Conservation (phyloP, 92 coral and sea anemone species). For the Umimayanthus chanpuru region DNA sequence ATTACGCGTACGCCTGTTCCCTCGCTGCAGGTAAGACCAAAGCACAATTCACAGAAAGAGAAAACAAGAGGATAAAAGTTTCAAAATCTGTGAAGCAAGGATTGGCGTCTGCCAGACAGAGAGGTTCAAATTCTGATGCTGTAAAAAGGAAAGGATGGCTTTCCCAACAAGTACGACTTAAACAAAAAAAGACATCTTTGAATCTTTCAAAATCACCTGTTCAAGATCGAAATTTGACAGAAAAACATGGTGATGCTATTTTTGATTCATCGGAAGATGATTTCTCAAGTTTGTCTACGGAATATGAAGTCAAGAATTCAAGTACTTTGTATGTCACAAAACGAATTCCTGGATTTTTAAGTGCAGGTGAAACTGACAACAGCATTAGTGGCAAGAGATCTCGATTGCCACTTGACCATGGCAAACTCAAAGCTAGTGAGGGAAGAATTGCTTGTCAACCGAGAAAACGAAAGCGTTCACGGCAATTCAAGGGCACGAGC, state of each 20-base stretch:
- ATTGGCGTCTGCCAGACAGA: constrained; percentile 26
- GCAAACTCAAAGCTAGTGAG: neutral
- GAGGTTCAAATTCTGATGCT: neutral
- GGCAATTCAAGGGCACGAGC: constrained; percentile 48
- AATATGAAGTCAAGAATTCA: neutral
- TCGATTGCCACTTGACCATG: neutral
- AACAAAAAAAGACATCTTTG: neutral
- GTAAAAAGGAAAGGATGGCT: neutral
- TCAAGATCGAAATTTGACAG: too few species aligned
- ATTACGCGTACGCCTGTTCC: constrained; percentile 72
- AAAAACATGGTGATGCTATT: too few species aligned
- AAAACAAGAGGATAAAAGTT: constrained; percentile 5
- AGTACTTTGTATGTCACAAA: neutral
- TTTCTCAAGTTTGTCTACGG: neutral
- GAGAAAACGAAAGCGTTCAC: constrained; percentile 52
- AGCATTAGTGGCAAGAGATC: neutral
- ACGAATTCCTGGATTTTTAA: neutral
- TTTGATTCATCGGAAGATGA: neutral
- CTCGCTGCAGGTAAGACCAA: constrained; percentile 41
- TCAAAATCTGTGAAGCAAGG: constrained; percentile 60
- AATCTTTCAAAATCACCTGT: too few species aligned
- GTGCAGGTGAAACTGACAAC: neutral
- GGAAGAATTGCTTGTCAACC: neutral
- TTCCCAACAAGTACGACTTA: neutral
- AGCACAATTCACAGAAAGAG: neutral